Base-by-base conservation (phyloP, 2,797 vertebrate species). In the Graptemys geographica region DNA sequence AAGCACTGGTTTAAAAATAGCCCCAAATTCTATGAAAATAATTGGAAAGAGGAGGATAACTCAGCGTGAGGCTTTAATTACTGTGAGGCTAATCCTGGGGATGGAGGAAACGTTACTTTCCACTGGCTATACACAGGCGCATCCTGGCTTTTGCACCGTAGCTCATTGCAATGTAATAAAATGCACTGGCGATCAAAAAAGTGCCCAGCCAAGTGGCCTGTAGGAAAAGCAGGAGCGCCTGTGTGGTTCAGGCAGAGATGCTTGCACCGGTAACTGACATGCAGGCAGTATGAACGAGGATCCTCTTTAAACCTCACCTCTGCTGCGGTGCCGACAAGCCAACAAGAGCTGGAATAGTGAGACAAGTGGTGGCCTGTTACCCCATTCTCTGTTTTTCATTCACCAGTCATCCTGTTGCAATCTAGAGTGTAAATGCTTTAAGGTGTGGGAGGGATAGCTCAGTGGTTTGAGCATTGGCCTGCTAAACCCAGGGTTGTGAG, bases 21-120 rank as follows among this genome's bases (percentile, higher is more conserved):
- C 80, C 88, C 65, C 13, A 79, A 59, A 62, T 8, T 11, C 87
- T 90, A 31, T 1, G 2, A 85, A 41, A 79, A 84, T 62, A 56
- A 88, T 90, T 82, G 41, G 47, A 23, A 33, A 78, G 95, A 92
- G 91, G 85, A 91, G 92, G 79, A 90, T 83, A 72, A 12, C 72
- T 31, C 11, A 12, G 65, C 41, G 47, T 0, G 51, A 94, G 79
- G 57, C 56, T 92, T 94, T 93, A 94, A 96, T 96, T 91, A 94
- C 78, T 83, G n/a, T 56, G 19, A 1, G 1, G 25, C 52, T 5
- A 11, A 1, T 85, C 90, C 76, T 86, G 87, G 80, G 74, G 53
- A 21, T 62, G 78, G 79, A 21, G 65, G 88, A 85, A 95, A 92
- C 21, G 79, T 18, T 28, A 37, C 83, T 96, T 96, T 84, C 89